These are phyloP conservation scores for Amazona vittata DNA, from an alignment of 2,113 vertebrate genomes.

Conservation along the genomic window DNA sequence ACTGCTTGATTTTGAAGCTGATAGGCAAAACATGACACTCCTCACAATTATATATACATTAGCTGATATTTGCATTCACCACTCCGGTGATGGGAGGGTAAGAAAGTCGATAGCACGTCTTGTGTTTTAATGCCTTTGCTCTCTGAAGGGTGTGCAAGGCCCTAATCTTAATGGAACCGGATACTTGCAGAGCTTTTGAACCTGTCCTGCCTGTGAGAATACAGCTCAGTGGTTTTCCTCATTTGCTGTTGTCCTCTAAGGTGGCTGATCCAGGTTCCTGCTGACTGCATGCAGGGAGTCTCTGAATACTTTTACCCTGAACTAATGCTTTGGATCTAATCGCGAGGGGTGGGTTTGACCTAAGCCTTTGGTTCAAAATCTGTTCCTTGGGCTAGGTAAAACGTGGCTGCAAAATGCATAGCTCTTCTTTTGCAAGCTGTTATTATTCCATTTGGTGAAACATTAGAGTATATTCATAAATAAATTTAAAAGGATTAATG, in stretches of 20 bases:
- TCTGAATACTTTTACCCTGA: not conserved
- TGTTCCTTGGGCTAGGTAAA: not conserved
- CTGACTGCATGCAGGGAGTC: not conserved
- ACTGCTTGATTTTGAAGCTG: slow-evolving; percentile 71
- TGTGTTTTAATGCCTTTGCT: not conserved
- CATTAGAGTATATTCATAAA: slow-evolving; percentile 60
- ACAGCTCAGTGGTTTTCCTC: not conserved
- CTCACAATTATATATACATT: not conserved
- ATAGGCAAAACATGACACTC: slow-evolving; percentile 57
- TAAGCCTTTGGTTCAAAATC: not conserved
- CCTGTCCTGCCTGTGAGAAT: not conserved
- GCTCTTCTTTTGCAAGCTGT: not conserved
- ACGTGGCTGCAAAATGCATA: not conserved
- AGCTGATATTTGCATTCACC: not conserved
- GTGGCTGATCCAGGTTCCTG: not conserved
- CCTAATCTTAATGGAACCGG: not conserved
- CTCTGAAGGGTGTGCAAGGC: not conserved
- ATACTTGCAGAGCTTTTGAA: not conserved
- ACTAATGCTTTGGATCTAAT: not conserved
- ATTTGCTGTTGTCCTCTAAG: not conserved
- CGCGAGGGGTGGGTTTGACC: not conserved
- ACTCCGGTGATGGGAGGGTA: not conserved
- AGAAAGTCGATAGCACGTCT: not conserved
- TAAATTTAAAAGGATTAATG: slow-evolving; percentile 65
- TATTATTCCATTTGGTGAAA: slow-evolving; percentile 38